phyloP scores from a whole-genome alignment of 2,888 invertebrate species.

The Philaethria dido region DNA sequence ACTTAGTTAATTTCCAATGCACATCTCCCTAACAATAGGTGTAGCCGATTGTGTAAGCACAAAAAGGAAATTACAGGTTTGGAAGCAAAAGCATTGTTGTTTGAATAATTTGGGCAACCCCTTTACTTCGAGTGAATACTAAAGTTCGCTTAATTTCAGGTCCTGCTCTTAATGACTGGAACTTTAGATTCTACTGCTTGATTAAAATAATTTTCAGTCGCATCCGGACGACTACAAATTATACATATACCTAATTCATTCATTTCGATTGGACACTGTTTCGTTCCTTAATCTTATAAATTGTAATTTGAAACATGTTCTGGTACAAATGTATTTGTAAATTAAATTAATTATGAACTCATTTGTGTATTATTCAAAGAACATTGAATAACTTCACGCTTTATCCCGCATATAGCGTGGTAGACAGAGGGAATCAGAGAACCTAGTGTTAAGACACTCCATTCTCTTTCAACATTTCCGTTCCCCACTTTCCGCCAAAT shows the following conservation, averaged over 20 bases:
- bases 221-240: conserved; percentile 24
- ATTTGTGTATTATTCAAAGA: too few species aligned
- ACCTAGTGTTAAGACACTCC: too few species aligned
- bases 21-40: conserved; percentile 33
- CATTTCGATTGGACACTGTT: conserved; percentile 17
- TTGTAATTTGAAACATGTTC: background rate
- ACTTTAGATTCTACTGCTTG: conserved; percentile 41
- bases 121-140: conserved; percentile 52
- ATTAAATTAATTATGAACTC: too few species aligned
- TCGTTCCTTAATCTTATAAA: conserved; percentile 13
- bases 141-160: conserved; percentile 39
- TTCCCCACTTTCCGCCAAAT: too few species aligned
- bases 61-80: conserved; percentile 72
- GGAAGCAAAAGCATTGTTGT: conserved; percentile 58
- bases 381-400: too few species aligned
- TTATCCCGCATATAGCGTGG: too few species aligned
- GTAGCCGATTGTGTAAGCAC: conserved; percentile 55
- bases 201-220: conserved; percentile 36
- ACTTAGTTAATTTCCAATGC: conserved; percentile 30
- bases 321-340: background rate
- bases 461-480: too few species aligned
- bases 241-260: conserved; percentile 10
- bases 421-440: too few species aligned
- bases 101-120: conserved; percentile 70
- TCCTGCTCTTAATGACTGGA: conserved; percentile 39